Evolutionary conservation across 2,888 invertebrate genomes (phyloP).

Genomic region (Temnothorax ravouxi): DNA sequence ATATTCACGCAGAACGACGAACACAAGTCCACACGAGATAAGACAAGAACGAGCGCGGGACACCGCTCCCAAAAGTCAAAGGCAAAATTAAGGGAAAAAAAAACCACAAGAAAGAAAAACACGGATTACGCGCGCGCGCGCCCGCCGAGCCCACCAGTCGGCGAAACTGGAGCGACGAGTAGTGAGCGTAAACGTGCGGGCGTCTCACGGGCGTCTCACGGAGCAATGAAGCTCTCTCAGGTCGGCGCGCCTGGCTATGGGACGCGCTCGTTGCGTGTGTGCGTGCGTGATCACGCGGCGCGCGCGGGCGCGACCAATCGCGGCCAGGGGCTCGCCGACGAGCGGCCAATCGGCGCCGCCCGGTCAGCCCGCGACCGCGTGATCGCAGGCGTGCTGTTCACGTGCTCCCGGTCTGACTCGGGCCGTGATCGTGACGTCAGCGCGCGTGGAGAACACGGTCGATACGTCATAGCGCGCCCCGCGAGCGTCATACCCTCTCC

Average conservation of each 20-base stretch:
- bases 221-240: slow-evolving; percentile 83
- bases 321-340: slow-evolving; percentile 91
- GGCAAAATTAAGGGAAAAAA: background rate
- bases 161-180: slow-evolving; percentile 53
- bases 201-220: slow-evolving; percentile 79
- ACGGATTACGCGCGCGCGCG: background rate
- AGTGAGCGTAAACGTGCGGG: slow-evolving; percentile 70
- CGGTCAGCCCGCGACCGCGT: slow-evolving; percentile 93
- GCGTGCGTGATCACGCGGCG: slow-evolving; percentile 86
- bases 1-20: slow-evolving; percentile 62
- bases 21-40: background rate
- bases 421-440: slow-evolving; percentile 90
- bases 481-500: slow-evolving; percentile 77
- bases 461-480: slow-evolving; percentile 88
- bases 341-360: slow-evolving; percentile 88
- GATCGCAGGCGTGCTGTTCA: slow-evolving; percentile 93
- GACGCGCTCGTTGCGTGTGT: slow-evolving; percentile 86
- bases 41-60: background rate
- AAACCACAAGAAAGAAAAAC: background rate
- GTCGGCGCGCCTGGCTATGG: slow-evolving; percentile 73
- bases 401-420: slow-evolving; percentile 93
- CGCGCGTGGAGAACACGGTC: slow-evolving; percentile 85
- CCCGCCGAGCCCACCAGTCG: background rate
- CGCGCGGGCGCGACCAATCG: slow-evolving; percentile 87
- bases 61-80: background rate